phyloP scores from a whole-genome alignment of 2,888 invertebrate species.

The Tachina grossa region DNA sequence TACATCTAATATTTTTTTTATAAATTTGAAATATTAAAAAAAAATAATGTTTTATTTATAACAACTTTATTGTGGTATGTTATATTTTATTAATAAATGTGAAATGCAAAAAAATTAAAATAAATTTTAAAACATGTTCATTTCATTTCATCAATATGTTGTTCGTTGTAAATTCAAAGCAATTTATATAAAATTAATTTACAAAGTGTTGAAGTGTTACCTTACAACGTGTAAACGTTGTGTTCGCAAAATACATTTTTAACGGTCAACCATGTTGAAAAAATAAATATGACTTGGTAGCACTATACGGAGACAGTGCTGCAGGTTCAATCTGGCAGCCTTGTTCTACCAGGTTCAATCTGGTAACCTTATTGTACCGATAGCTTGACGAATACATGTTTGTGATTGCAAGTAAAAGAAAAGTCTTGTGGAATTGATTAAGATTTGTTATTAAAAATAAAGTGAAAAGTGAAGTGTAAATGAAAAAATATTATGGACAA shows the following conservation, averaged over 20 bases:
- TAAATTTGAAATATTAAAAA: background rate
- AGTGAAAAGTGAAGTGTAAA: background rate
- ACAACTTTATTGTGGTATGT: too few relatives aligned
- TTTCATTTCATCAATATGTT: too few relatives aligned
- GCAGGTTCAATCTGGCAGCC: background rate
- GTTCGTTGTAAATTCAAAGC: too few relatives aligned
- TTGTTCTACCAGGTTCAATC: background rate
- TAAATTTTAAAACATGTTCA: too few relatives aligned
- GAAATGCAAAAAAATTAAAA: too few relatives aligned
- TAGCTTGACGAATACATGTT: background rate
- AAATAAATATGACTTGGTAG: background rate
- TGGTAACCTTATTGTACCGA: background rate
- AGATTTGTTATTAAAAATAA: background rate
- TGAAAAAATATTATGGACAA: constrained; percentile 89
- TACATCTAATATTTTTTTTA: background rate
- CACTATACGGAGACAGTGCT: background rate
- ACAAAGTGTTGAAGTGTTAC: too few relatives aligned
- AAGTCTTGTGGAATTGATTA: background rate
- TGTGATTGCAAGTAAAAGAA: background rate
- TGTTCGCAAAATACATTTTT: too few relatives aligned
- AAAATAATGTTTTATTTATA: background rate
- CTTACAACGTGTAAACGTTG: too few relatives aligned
- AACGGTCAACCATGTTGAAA: too few relatives aligned
- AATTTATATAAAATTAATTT: too few relatives aligned
- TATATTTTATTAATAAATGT: too few relatives aligned